phyloP scores from a whole-genome alignment of 2,113 vertebrate genomes.

The Rattus norvegicus region GRCr8 NC_086025.1:61847501-61848000 shows the following conservation, averaged over 20 bases:
- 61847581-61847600: neutral
- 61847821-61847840: neutral
- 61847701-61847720: too few species aligned
- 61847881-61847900: neutral
- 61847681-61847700: neutral
- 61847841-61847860: neutral
- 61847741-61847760: neutral
- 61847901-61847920: neutral
- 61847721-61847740: neutral
- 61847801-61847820: neutral
- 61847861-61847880: neutral
- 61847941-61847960: neutral
- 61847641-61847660: neutral
- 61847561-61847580: neutral
- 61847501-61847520: neutral
- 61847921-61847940: neutral
- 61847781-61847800: neutral
- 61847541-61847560: neutral
- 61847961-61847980: neutral
- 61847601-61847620: neutral
- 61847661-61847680: neutral
- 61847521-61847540: neutral
- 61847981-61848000: neutral
- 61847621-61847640: neutral
- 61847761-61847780: neutral